Evolutionary conservation across 2,797 vertebrate genomes (phyloP), one percentile per base, ranked within the genome.

Genomic region (Anolis apletophallus): DNA sequence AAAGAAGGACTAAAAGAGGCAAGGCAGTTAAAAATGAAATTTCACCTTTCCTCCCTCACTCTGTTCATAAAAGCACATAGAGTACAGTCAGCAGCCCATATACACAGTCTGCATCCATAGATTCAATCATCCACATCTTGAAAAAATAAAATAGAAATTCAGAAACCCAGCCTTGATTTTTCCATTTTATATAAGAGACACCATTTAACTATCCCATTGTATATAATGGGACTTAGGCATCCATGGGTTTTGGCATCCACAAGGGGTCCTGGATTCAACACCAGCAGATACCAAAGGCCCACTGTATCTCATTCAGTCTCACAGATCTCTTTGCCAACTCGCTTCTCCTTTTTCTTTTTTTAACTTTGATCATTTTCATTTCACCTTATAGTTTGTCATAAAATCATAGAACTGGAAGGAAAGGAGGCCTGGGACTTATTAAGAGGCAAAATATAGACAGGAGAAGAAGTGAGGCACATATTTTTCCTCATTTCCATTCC

Each of bases 1-100:
- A 75, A 83, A 76, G 72, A 52, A 17, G 40, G 75, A 77, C 23
- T 23, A 32, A 55, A 79, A 29, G 81, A 64, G 54, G 55, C 19
- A 26, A 67, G 17, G 23, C 55, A 9, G 16, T 83, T 87, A n/a
- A 80, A 74, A 87, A 59, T 69, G 34, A 82, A 77, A 40, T 7
- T 50, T 83, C 17, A 23, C 50, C 40, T 73, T 34, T 80, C 50
- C 55, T 50, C n/a, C 75, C 80, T 32, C 17, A 55, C 34, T 46
- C 46, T 46, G 5, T 46, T 46, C 46, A 46, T 46, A 46, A 46
- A 46, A 46, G 46, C 46, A 46, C 46, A 46, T 7, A 46, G 3
- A 46, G 46, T 46, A 46, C 46, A 46, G 46, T 46, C 5, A 46
- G 46, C 46, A 46, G 46, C 46, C 46, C 46, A 46, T 46, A 46